Conservation (phyloP, 2,797 vertebrate species). For the Sebastes taczanowskii region DNA sequence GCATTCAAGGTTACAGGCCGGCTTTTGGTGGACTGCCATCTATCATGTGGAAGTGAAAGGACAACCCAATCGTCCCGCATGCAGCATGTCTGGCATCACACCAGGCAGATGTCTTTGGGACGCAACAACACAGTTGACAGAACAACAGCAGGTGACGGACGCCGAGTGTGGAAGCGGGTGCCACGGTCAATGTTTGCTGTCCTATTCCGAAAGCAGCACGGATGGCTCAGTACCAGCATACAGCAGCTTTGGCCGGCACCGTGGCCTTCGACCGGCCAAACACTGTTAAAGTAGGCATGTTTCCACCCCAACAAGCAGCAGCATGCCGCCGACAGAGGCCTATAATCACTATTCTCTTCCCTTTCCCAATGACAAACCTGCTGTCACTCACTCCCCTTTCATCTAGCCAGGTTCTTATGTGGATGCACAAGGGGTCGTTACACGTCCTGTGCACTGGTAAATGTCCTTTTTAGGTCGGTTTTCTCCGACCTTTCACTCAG, state of each 20-base stretch:
- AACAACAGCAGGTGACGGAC: slow-evolving; percentile 62
- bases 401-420: slow-evolving; percentile 42
- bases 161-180: slow-evolving; percentile 32
- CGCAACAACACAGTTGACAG: slow-evolving; percentile 62
- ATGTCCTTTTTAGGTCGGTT: slow-evolving; percentile 42
- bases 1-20: slow-evolving; percentile 75
- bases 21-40: slow-evolving; percentile 77
- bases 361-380: slow-evolving; percentile 59
- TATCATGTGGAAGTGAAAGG: slow-evolving; percentile 78
- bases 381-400: slow-evolving; percentile 55
- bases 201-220: slow-evolving; percentile 55
- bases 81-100: slow-evolving; percentile 69
- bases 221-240: slow-evolving; percentile 66
- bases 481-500: slow-evolving; percentile 31
- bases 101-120: slow-evolving; percentile 73
- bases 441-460: slow-evolving; percentile 8
- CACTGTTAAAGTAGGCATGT: slow-evolving; percentile 53
- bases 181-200: slow-evolving; percentile 69
- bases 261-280: slow-evolving; percentile 62
- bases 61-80: slow-evolving; percentile 69
- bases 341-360: slow-evolving; percentile 51
- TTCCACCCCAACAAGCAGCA: slow-evolving; percentile 57
- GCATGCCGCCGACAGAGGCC: slow-evolving; percentile 35
- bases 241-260: slow-evolving; percentile 56
- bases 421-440: slow-evolving; percentile 18